Base-by-base conservation (phyloP, 2,797 vertebrate species). In the Danio choprae region DNA sequence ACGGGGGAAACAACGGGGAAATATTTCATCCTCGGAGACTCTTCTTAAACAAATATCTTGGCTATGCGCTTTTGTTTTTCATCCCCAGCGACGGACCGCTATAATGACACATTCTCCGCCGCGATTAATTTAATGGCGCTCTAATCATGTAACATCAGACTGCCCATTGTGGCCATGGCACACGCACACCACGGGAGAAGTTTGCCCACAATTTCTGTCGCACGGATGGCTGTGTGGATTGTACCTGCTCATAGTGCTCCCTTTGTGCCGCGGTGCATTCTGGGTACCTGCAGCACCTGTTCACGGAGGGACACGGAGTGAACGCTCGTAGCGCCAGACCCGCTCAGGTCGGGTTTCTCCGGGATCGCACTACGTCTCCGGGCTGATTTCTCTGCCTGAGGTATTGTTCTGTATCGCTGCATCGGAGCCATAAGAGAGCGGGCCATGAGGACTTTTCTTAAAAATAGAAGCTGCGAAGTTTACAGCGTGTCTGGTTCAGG, bases 231-330 rank as follows among this genome's bases (percentile, higher is more conserved):
- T 90, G 89, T 91, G 89, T 59, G 88, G 90, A 89, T 89, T 88
- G 89, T 86, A 87, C 84, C 75, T 86, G 84, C 87, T 91, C 87
- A 94, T 94, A 94, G 93, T 90, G 89, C 84, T 81, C 87, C 81
- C 92, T 91, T 94, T 94, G 93, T 94, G 86, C 87, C 91, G 91
- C 93, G 69, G 73, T 95, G 94, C 94, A 95, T 94, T 89, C 85
- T 93, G 94, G 93, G 93, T 88, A 89, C 88, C 80, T 88, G 90
- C 91, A 88, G 92, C 93, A 93, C 92, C 91, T 93, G 93, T 90
- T 50, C 87, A 82, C 86, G 87, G 89, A 90, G 90, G 91, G 91
- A 83, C 51, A 87, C 86, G 76, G 88, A 89, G 85, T 92, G 91
- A 93, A 91, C 89, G 86, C 84, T 85, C 84, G 65, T 86, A 73